Evolutionary conservation across 2,113 vertebrate species (phyloP).

Genomic region (Cyanistes caeruleus): DNA sequence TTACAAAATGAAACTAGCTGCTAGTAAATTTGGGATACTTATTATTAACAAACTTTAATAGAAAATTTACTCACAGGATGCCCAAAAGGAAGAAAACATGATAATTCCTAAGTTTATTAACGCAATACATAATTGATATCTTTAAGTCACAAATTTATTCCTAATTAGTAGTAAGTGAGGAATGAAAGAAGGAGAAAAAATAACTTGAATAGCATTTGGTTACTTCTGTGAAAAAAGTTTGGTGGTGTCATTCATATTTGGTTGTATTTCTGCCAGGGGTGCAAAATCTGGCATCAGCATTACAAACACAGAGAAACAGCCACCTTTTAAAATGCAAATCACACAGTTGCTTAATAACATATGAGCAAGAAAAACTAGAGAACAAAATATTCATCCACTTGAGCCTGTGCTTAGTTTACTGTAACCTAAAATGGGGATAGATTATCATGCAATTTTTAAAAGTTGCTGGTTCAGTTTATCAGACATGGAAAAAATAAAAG

Average conservation of each 20-base stretch:
- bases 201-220: neutral
- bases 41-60: neutral
- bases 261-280: neutral
- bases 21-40: neutral
- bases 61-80: neutral
- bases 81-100: neutral
- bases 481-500: neutral
- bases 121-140: neutral
- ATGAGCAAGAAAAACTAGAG: neutral
- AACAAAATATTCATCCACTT: neutral
- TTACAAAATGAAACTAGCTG: neutral
- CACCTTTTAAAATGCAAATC: neutral
- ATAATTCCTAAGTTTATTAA: neutral
- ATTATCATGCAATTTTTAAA: neutral
- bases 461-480: neutral
- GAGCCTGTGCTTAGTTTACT: neutral
- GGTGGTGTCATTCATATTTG: neutral
- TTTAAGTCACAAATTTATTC: neutral
- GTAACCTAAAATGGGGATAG: neutral
- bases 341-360: neutral
- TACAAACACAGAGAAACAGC: neutral
- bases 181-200: neutral
- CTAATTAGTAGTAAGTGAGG: neutral
- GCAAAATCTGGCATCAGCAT: neutral
- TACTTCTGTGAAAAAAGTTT: neutral